Percentiles rank a stretch among this genome's conserved stretches.
Evolutionary conservation across 2,113 vertebrate species (phyloP).

Genomic region (Pelvicachromis taeniatus): DNA sequence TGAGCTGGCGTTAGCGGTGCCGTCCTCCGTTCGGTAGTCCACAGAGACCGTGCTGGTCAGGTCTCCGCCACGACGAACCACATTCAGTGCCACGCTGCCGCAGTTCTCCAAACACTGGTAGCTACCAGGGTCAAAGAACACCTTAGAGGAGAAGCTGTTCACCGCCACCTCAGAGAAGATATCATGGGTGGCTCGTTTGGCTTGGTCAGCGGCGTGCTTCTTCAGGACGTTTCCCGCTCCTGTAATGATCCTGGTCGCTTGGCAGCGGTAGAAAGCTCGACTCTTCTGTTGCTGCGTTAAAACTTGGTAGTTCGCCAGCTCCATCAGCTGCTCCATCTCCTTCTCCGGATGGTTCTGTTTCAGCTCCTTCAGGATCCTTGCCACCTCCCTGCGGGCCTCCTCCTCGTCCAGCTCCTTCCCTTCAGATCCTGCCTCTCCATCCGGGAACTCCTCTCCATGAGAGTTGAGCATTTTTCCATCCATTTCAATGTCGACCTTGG

Average conservation of each 20-base stretch:
- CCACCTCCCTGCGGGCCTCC: constrained; percentile 85
- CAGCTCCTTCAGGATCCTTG: constrained; percentile 88
- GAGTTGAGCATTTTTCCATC: constrained; percentile 84
- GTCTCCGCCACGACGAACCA: constrained; percentile 85
- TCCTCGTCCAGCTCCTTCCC: constrained; percentile 86
- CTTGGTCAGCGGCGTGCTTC: constrained; percentile 88
- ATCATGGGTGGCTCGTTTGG: constrained; percentile 81
- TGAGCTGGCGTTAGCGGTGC: constrained; percentile 89
- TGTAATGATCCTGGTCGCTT: constrained; percentile 90
- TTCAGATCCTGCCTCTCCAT: constrained; percentile 75
- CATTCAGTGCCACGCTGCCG: constrained; percentile 82
- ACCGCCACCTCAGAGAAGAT: constrained; percentile 78
- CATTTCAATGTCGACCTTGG: constrained; percentile 90
- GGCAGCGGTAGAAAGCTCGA: constrained; percentile 91
- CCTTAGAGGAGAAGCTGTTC: constrained; percentile 78
- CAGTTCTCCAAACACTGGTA: constrained; percentile 98
- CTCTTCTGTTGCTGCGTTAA: constrained; percentile 93
- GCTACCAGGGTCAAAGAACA: constrained; percentile 86
- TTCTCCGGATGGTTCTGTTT: constrained; percentile 94
- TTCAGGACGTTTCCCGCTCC: constrained; percentile 91
- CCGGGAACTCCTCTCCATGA: constrained; percentile 79
- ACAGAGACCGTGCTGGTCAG: constrained; percentile 79
- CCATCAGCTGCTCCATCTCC: constrained; percentile 88
- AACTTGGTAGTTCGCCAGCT: constrained; percentile 88
- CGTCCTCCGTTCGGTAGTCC: constrained; percentile 90